Evolutionary conservation across 2,888 invertebrate species (phyloP), one percentile per base, ranked within the genome.

Genomic region (Limnephilus lunatus): DNA sequence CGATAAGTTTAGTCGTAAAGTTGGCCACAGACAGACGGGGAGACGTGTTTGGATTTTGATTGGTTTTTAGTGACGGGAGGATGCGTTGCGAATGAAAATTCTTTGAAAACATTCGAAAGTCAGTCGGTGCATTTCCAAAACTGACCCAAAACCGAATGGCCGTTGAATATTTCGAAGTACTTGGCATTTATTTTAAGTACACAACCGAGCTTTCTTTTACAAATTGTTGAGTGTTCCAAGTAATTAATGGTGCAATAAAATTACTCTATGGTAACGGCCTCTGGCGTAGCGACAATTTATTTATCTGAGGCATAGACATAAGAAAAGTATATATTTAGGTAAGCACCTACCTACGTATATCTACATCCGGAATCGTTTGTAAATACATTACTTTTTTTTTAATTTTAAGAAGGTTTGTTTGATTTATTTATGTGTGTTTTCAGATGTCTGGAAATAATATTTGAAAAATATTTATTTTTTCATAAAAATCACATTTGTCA

Each of bases 21-120:
- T 35, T 83, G 83, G 32, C 83, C 39, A n/a, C 19, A 83, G 83
- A 83, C 83, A 3, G 25, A 35, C 15, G 7, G 15, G 7, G 31
- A 25, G 83, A 83, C 83, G 83, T 35, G 83, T 35, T 83, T 83
- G 25, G 83, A n/a, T 83, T 83, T 39, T 14, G 83, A 83, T 32
- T 32, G 25, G 35, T 68, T 68, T 68, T 68, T 68, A 68, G 68
- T 68, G 25, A n/a, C 35, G 25, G 83, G 35, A 83, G 83, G 83
- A 83, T 83, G 83, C 12, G 83, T 39, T 83, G 25, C 35, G 83
- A 83, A 83, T 83, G 83, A 39, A 83, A 39, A 83, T 83, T 83
- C 25, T 68, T 25, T 25, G 83, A 83, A 83, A 83, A 83, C 83
- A 83, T 83, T 83, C 35, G 83, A 83, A 83, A 83, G 83, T 83